Percentiles rank a stretch among this genome's conserved stretches.
Evolutionary conservation across 2,113 vertebrate genomes (phyloP).

Genomic region (Indri indri): DNA sequence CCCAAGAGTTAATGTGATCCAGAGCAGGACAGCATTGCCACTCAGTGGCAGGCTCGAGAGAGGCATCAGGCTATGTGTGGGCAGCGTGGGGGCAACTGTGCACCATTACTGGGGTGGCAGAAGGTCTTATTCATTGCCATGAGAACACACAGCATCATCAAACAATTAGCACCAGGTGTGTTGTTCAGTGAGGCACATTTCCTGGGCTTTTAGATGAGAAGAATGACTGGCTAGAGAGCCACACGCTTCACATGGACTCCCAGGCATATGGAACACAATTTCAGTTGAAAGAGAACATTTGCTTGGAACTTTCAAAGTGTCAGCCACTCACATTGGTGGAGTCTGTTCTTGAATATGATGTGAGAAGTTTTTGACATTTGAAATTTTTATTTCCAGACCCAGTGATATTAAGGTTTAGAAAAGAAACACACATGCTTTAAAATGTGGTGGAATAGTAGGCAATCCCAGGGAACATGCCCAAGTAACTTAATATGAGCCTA

Average conservation of each 20-base stretch:
- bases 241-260: background rate
- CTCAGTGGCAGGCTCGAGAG: background rate
- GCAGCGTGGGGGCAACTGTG: background rate
- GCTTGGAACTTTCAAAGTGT: constrained; percentile 43
- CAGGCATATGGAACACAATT: background rate
- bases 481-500: background rate
- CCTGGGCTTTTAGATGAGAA: background rate
- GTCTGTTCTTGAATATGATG: constrained; percentile 60
- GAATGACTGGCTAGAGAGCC: background rate
- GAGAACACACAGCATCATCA: background rate
- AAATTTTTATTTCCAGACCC: constrained; percentile 61
- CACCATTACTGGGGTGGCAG: too few species aligned
- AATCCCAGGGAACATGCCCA: background rate
- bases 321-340: constrained; percentile 28
- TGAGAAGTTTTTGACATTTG: constrained; percentile 72
- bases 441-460: constrained; percentile 49
- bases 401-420: constrained; percentile 57
- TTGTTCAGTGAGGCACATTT: background rate
- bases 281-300: constrained; percentile 43
- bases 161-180: background rate
- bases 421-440: constrained; percentile 50
- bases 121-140: background rate
- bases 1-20: background rate
- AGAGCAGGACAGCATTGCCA: background rate
- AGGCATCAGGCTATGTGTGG: too few species aligned